Percentiles rank a stretch among this genome's conserved stretches.
Evolutionary conservation across 2,113 vertebrate species (phyloP).

Genomic region (Hydropotes inermis): DNA sequence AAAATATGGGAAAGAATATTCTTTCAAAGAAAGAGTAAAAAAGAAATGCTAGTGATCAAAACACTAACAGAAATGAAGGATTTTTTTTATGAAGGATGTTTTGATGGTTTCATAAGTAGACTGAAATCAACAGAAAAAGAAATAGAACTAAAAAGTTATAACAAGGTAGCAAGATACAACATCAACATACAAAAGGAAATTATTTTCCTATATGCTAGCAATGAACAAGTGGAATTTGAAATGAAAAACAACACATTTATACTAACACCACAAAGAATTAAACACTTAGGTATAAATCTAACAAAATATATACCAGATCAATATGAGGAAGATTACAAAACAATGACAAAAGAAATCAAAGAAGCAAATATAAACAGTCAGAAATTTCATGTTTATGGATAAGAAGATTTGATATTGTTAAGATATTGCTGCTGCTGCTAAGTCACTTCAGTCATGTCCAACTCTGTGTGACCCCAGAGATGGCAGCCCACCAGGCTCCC

Average conservation of each 20-base stretch:
- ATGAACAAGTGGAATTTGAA: not conserved
- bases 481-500: too few relatives aligned
- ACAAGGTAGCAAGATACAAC: not conserved
- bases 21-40: not conserved
- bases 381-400: not conserved
- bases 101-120: not conserved
- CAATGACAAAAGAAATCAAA: not conserved
- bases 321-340: not conserved
- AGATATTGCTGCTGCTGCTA: not conserved
- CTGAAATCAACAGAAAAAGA: not conserved
- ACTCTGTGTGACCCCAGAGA: too few relatives aligned
- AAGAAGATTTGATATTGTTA: not conserved
- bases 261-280: not conserved
- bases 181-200: not conserved
- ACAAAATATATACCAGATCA: not conserved
- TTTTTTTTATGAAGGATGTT: not conserved
- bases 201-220: not conserved
- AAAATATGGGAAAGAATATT: not conserved
- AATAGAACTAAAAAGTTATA: not conserved
- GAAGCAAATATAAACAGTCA: not conserved
- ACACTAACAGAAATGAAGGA: not conserved
- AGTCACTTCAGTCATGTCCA: too few relatives aligned
- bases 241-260: not conserved
- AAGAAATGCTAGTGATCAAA: not conserved
- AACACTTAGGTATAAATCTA: not conserved